phyloP scores from a whole-genome alignment of 2,888 invertebrate genomes.

The Pimpla rufipes region DNA sequence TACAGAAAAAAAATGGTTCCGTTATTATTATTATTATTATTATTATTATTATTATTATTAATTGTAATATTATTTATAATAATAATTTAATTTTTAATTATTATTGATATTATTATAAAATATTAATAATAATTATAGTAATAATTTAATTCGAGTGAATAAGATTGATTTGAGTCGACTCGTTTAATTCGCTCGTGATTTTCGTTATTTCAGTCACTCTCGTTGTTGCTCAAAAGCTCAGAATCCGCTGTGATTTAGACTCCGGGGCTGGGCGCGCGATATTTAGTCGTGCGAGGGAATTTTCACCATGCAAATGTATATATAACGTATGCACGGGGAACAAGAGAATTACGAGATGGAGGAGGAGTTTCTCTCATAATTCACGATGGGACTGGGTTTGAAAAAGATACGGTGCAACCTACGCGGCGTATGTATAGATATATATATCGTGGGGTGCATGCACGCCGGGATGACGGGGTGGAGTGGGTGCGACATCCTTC shows the following conservation, averaged over 20 bases:
- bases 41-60: too few species aligned
- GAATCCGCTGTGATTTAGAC: conserved; percentile 53
- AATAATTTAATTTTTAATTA: too few species aligned
- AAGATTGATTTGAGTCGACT: too few species aligned
- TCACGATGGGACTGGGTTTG: conserved; percentile 50
- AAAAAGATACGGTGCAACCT: conserved; percentile 48
- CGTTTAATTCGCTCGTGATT: too few species aligned
- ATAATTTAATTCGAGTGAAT: too few species aligned
- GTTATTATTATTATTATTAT: too few species aligned
- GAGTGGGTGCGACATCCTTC: conserved; percentile 53
- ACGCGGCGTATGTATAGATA: conserved; percentile 3
- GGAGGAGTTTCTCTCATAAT: conserved; percentile 62
- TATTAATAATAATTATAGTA: too few species aligned
- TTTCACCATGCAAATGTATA: conserved; percentile 37
- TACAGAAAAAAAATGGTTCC: too few species aligned
- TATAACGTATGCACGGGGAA: conserved; percentile 29
- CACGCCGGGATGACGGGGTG: conserved; percentile 47
- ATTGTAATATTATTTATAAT: too few species aligned
- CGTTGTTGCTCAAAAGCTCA: too few species aligned
- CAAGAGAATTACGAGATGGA: conserved; percentile 61
- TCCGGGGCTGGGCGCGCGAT: conserved; percentile 19
- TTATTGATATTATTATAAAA: too few species aligned
- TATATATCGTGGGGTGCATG: conserved; percentile 31
- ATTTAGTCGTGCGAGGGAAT: conserved; percentile 26
- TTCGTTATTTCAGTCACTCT: too few species aligned